A percentile compares a stretch with the other conserved stretches of the same genome.
Conservation (phyloP, 2,113 vertebrate species). For the Garra rufa region DNA sequence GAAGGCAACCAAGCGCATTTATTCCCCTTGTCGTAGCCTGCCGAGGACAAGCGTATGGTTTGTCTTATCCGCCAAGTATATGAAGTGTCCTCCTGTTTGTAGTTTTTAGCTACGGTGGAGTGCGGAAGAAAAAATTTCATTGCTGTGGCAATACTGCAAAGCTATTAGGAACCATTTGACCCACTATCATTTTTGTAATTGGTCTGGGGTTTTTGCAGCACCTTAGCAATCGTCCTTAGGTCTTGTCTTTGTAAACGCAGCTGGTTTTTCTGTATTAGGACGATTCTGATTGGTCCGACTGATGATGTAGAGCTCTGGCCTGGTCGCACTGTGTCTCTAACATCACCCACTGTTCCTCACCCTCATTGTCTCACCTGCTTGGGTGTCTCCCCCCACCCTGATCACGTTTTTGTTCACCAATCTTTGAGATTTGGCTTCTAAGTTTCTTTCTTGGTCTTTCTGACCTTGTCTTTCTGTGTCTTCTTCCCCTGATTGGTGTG, state of each 20-base stretch:
- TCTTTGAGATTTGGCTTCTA: background rate
- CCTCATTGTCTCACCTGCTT: constrained; percentile 18
- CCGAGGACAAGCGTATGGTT: constrained; percentile 40
- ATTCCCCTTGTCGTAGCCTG: constrained; percentile 22
- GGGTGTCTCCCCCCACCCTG: background rate
- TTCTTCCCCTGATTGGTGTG: constrained; percentile 47
- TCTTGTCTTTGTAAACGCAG: constrained; percentile 31
- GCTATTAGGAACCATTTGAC: constrained; percentile 56
- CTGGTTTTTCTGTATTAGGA: constrained; percentile 10
- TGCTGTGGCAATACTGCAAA: constrained; percentile 44
- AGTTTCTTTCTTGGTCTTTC: background rate
- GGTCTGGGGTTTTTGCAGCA: constrained; percentile 51
- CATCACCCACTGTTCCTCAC: constrained; percentile 32
- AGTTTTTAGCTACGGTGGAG: constrained; percentile 60
- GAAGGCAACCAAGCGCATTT: constrained; percentile 23
- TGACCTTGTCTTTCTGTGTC: constrained; percentile 41
- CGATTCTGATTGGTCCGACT: background rate
- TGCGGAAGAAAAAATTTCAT: constrained; percentile 49
- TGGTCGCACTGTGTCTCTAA: constrained; percentile 49
- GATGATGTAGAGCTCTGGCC: constrained; percentile 72
- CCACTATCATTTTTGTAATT: constrained; percentile 58
- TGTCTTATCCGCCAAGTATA: constrained; percentile 46
- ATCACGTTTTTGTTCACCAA: background rate
- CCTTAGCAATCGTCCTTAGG: constrained; percentile 52
- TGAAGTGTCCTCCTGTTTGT: constrained; percentile 21